phyloP scores from a whole-genome alignment of 1,140 invertebrate species.

The Ceratosolen fusciceps region DNA sequence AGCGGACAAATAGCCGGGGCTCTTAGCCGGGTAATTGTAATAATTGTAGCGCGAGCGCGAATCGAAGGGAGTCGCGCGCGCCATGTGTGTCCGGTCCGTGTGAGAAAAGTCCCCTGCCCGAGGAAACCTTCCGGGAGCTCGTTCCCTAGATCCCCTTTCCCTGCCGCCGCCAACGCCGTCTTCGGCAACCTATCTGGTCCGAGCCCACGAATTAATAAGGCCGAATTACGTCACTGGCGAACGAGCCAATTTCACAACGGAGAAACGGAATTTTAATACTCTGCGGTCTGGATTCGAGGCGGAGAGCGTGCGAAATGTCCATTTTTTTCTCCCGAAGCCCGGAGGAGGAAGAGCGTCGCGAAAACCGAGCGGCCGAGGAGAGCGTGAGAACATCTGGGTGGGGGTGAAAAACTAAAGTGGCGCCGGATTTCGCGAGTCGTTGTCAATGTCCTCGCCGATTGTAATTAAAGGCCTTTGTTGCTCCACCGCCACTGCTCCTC shows the following conservation, averaged over 20 bases:
- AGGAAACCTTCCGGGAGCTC: too few species aligned
- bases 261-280: background rate
- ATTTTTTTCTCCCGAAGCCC: slow-evolving; percentile 41
- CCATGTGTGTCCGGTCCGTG: slow-evolving; percentile 56
- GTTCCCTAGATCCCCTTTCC: too few species aligned
- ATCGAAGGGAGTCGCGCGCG: slow-evolving; percentile 28
- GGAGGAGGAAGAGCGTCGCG: background rate
- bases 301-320: slow-evolving; percentile 49
- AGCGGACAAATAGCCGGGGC: slow-evolving; percentile 67
- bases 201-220: too few species aligned
- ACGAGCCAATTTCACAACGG: background rate
- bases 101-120: slow-evolving; percentile 55
- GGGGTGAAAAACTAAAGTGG: slow-evolving; percentile 12
- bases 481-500: too few species aligned
- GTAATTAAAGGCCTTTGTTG: slow-evolving; percentile 21
- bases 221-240: slow-evolving; percentile 16
- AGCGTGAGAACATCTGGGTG: slow-evolving; percentile 46
- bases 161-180: too few species aligned
- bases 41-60: slow-evolving; percentile 62
- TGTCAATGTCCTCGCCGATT: slow-evolving; percentile 30
- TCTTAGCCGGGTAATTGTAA: slow-evolving; percentile 70
- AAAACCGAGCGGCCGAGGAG: background rate
- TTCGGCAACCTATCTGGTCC: too few species aligned
- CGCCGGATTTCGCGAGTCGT: slow-evolving; percentile 20
- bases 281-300: slow-evolving; percentile 63